These are phyloP conservation scores for Manis javanica DNA, from an alignment of 2,797 vertebrate genomes.

Conservation along the genomic window DNA sequence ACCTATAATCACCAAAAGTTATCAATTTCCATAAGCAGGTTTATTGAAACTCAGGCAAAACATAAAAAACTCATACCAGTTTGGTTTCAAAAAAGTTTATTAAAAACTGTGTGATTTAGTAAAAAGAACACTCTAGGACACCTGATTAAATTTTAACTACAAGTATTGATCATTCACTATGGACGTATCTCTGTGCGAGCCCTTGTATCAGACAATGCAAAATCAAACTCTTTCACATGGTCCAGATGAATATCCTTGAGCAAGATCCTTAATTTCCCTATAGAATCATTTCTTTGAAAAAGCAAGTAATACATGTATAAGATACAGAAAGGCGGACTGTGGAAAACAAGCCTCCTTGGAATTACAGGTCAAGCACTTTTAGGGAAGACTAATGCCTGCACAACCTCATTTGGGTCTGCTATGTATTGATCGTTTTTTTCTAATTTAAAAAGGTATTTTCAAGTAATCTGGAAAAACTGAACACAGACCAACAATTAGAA, in stretches of 20 bases:
- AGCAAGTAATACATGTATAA: not conserved
- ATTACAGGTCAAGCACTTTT: not conserved
- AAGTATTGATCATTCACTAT: not conserved
- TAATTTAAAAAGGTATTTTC: not conserved
- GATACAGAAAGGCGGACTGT: not conserved
- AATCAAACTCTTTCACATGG: not conserved
- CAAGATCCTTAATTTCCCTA: constrained; percentile 8
- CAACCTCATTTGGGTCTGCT: not conserved
- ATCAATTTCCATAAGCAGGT: constrained; percentile 30
- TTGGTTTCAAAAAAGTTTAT: constrained; percentile 26
- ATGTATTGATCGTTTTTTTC: not conserved
- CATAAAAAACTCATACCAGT: not conserved
- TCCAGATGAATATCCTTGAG: not conserved
- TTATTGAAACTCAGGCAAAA: constrained; percentile 33
- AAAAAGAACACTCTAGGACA: not conserved
- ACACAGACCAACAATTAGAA: not conserved
- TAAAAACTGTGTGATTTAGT: not conserved
- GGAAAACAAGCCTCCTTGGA: not conserved
- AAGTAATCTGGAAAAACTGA: constrained; percentile 49
- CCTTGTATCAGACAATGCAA: not conserved
- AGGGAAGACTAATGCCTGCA: not conserved
- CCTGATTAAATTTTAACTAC: not conserved
- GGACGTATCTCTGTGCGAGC: not conserved
- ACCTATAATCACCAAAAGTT: not conserved
- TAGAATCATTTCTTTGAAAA: not conserved